Evolutionary conservation across 2,797 vertebrate species (phyloP).

Genomic region (Phoeniculus purpureus): DNA sequence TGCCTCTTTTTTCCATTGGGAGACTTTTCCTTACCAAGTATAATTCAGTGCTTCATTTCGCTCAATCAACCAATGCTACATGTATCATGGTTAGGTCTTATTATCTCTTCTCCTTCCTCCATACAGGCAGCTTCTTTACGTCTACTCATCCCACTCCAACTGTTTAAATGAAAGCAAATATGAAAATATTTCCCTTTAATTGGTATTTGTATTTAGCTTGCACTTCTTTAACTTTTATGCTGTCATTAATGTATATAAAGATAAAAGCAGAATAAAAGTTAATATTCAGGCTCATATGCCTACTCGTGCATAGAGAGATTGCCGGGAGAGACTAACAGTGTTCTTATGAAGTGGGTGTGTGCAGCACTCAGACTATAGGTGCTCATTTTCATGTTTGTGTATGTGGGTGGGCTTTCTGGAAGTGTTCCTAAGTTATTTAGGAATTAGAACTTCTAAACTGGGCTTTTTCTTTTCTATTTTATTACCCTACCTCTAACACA

Average conservation of each 20-base stretch:
- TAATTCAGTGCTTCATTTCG: neutral
- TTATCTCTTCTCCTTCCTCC: neutral
- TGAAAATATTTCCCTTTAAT: slow-evolving; percentile 47
- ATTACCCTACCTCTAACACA: neutral
- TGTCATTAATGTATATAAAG: slow-evolving; percentile 16
- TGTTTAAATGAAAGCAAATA: slow-evolving; percentile 35
- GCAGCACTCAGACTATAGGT: neutral
- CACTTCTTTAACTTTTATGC: slow-evolving; percentile 38
- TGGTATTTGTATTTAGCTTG: slow-evolving; percentile 14
- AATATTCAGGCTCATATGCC: neutral
- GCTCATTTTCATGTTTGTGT: neutral
- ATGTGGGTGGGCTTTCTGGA: slow-evolving; percentile 6
- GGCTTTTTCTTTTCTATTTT: neutral
- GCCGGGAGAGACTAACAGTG: slow-evolving; percentile 38
- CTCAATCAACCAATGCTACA: neutral
- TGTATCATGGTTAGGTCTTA: neutral
- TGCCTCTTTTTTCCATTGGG: neutral
- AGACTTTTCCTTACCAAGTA: neutral
- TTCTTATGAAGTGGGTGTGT: slow-evolving; percentile 17
- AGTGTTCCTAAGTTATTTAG: neutral
- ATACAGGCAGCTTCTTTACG: neutral
- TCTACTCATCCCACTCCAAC: slow-evolving; percentile 24
- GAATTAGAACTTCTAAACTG: neutral
- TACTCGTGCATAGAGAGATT: neutral
- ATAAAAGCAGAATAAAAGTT: neutral